Conservation (phyloP, 92 coral and sea anemone species). For the Phenganax marumi region DNA sequence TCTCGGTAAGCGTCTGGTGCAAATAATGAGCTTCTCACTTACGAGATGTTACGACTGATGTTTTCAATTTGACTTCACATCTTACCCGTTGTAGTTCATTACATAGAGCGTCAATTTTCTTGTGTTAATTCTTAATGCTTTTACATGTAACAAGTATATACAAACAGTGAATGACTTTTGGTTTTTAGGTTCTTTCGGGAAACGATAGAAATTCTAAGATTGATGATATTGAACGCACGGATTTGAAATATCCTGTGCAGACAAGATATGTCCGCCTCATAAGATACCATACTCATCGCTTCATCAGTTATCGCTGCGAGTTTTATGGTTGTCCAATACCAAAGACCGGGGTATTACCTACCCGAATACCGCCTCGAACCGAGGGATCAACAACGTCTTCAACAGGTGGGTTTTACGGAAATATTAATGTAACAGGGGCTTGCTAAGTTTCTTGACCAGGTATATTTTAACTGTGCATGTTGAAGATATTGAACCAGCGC, state of each 20-base stretch:
- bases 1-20: not conserved
- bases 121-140: not conserved
- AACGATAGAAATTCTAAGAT: not conserved
- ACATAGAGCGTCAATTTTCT: not conserved
- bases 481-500: too few species aligned
- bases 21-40: not conserved
- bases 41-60: not conserved
- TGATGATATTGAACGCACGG: conserved; percentile 2
- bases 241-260: conserved; percentile 1
- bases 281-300: not conserved
- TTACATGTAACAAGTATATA: not conserved
- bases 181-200: conserved; percentile 9
- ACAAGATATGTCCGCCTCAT: conserved; percentile 23
- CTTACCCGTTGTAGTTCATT: not conserved
- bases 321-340: conserved; percentile 45
- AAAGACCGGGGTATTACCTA: conserved; percentile 3
- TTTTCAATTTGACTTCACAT: not conserved
- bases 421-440: not conserved
- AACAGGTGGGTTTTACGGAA: not conserved
- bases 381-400: not conserved
- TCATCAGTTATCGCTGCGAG: conserved; percentile 31
- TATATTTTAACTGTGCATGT: too few species aligned
- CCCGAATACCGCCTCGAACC: not conserved
- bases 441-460: not conserved
- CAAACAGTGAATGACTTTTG: not conserved